Percentiles rank a stretch among this genome's conserved stretches.
Conservation (phyloP, 2,113 vertebrate genomes). For the Rhea americana region DNA sequence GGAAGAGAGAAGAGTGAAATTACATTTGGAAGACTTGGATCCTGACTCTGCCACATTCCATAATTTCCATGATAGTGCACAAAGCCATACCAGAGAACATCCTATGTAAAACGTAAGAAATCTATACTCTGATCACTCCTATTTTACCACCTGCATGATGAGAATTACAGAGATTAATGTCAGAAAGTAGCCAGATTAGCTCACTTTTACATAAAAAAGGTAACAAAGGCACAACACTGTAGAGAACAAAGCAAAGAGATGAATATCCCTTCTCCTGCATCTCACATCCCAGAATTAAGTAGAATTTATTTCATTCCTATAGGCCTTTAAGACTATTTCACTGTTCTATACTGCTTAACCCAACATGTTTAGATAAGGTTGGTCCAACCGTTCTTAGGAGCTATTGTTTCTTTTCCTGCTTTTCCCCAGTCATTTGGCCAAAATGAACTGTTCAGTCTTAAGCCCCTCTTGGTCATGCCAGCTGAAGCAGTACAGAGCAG, state of each 20-base stretch:
- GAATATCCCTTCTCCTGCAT: not conserved
- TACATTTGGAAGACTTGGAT: not conserved
- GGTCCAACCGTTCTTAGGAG: not conserved
- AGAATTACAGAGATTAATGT: not conserved
- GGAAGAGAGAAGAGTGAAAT: not conserved
- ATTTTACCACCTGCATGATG: accelerated
- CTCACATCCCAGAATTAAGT: not conserved
- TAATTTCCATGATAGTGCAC: not conserved
- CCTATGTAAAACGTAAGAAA: not conserved
- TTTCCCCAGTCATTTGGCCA: not conserved
- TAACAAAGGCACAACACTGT: not conserved
- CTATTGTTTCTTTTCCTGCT: not conserved
- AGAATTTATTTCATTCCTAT: not conserved
- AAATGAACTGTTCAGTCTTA: not conserved
- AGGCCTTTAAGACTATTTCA: not conserved
- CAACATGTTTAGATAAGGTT: not conserved
- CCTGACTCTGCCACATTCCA: not conserved
- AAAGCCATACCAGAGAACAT: not conserved
- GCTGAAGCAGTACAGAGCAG: not conserved
- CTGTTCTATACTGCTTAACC: not conserved
- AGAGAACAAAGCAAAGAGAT: not conserved
- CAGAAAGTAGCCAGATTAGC: not conserved
- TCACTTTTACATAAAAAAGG: not conserved
- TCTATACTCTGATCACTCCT: not conserved
- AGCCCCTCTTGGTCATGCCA: accelerated